Evolutionary conservation across 2,797 vertebrate genomes (phyloP).

Genomic region (Rhinophrynus dorsalis): DNA sequence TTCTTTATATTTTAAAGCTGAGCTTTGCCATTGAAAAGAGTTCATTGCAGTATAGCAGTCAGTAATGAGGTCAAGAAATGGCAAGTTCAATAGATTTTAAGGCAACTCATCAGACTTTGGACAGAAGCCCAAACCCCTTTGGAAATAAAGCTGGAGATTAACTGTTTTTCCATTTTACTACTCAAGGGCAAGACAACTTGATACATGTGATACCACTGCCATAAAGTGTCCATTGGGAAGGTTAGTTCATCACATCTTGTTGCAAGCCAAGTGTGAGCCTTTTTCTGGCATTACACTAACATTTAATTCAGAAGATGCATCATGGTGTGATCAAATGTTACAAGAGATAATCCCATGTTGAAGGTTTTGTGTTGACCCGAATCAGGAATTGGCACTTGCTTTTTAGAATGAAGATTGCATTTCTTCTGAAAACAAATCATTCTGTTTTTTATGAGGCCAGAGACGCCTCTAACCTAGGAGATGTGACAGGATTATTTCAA

Average conservation of each 20-base stretch:
- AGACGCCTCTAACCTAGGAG: slow-evolving; percentile 50
- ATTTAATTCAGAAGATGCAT: slow-evolving; percentile 50
- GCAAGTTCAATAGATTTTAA: slow-evolving; percentile 57
- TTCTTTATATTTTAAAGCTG: slow-evolving; percentile 19
- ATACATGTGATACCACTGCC: slow-evolving; percentile 34
- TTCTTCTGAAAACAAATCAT: slow-evolving; percentile 58
- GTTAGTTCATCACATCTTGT: slow-evolving; percentile 17
- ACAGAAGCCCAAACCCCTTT: slow-evolving; percentile 50
- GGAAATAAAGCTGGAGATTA: slow-evolving; percentile 54
- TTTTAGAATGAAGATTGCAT: slow-evolving; percentile 52
- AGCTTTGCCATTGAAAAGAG: slow-evolving; percentile 19
- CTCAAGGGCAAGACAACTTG: slow-evolving; percentile 49
- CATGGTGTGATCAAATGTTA: slow-evolving; percentile 35
- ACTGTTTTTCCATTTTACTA: slow-evolving; percentile 55
- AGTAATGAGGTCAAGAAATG: slow-evolving; percentile 49
- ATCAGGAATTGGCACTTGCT: slow-evolving; percentile 45
- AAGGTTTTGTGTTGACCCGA: not conserved
- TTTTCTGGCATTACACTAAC: not conserved
- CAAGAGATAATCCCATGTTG: not conserved
- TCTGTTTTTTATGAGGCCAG: slow-evolving; percentile 55
- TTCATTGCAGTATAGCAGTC: slow-evolving; percentile 42
- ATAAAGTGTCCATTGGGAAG: slow-evolving; percentile 15
- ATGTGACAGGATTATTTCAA: slow-evolving; percentile 65
- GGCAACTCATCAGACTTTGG: slow-evolving; percentile 52
- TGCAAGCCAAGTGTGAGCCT: slow-evolving; percentile 24